A percentile compares a stretch with the other conserved stretches of the same genome.
phyloP scores from a whole-genome alignment of 2,888 invertebrate genomes.

The Globia sparganii region DNA sequence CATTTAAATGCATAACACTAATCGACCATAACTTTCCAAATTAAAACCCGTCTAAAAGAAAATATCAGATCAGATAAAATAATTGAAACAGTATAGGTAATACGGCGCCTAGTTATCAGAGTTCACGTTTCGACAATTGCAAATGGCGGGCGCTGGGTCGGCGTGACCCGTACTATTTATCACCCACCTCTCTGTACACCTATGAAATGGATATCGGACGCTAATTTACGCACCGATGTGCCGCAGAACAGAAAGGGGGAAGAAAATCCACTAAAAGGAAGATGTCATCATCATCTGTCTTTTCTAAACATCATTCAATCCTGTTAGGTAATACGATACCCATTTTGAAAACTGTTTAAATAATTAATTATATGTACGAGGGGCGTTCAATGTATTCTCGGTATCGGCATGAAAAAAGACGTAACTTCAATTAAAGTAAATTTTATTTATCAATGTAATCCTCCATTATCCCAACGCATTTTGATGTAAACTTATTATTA shows the following conservation, averaged over 20 bases:
- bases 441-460: too few species aligned
- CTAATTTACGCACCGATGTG: slow-evolving; percentile 63
- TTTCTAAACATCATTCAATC: too few species aligned
- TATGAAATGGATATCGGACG: slow-evolving; percentile 61
- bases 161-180: slow-evolving; percentile 66
- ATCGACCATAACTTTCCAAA: background rate
- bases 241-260: slow-evolving; percentile 1
- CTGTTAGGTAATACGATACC: too few species aligned
- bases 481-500: too few species aligned
- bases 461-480: too few species aligned
- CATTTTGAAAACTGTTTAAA: too few species aligned
- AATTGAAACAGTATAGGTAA: slow-evolving; percentile 45
- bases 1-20: background rate
- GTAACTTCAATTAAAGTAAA: too few species aligned
- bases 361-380: too few species aligned
- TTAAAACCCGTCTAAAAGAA: slow-evolving; percentile 1
- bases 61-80: slow-evolving; percentile 11
- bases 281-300: background rate
- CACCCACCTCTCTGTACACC: slow-evolving; percentile 57
- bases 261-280: slow-evolving; percentile 14
- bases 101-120: slow-evolving; percentile 51
- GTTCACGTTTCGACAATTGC: slow-evolving; percentile 69
- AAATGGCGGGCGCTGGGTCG: slow-evolving; percentile 66
- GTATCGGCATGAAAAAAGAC: too few species aligned
- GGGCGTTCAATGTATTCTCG: too few species aligned